These are phyloP conservation scores for Perca fluviatilis DNA, from an alignment of 2,113 vertebrate species.

Conservation along the genomic window DNA sequence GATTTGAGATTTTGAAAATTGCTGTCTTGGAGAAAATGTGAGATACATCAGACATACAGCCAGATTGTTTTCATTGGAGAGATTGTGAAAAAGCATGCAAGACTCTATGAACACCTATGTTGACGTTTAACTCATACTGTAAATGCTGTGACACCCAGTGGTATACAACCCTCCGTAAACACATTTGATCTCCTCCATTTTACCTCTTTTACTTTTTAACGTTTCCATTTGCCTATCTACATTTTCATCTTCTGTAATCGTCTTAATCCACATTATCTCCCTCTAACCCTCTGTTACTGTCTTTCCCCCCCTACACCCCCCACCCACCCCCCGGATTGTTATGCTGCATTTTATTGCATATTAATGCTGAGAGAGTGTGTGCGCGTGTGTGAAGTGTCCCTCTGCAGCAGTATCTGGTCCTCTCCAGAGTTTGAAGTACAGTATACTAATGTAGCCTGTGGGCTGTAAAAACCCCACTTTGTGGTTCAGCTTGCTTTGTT, in stretches of 20 bases:
- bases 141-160: too few relatives aligned
- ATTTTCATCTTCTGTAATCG: neutral
- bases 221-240: neutral
- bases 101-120: neutral
- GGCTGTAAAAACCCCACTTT: slow-evolving; percentile 25
- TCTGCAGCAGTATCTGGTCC: slow-evolving; percentile 41
- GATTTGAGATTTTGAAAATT: neutral
- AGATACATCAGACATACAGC: neutral
- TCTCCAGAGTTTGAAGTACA: slow-evolving; percentile 55
- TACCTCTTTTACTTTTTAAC: neutral
- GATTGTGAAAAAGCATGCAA: neutral
- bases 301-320: neutral
- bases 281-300: slow-evolving; percentile 6
- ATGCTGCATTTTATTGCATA: slow-evolving; percentile 66
- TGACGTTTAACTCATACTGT: too few relatives aligned
- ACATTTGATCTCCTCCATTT: neutral
- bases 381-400: slow-evolving; percentile 45
- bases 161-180: neutral
- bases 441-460: slow-evolving; percentile 49
- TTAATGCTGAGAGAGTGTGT: slow-evolving; percentile 51
- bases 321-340: neutral
- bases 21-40: neutral
- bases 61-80: too few relatives aligned
- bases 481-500: slow-evolving; percentile 14
- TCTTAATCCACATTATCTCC: slow-evolving; percentile 10